Base-by-base conservation (phyloP, 2,797 vertebrate genomes). In the Scomberomorus guttatus region DNA sequence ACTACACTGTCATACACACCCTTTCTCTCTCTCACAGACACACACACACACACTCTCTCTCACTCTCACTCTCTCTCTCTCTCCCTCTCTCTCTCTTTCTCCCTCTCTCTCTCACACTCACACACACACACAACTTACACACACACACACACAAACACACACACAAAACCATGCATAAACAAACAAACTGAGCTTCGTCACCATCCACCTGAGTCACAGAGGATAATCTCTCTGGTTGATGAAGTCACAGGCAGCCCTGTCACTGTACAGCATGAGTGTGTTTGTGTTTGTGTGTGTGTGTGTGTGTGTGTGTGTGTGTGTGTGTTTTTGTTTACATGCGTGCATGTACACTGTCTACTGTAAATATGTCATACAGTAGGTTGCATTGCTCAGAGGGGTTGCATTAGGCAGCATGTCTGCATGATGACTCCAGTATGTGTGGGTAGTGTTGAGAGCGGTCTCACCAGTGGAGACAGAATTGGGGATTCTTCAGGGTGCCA, bases 171-270 rank as follows among this genome's bases (percentile, higher is more conserved):
- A 58, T 70, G 76, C 82, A 81, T 52, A 88, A 80, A 83, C 77
- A 89, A 87, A 89, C 84, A 91, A 85, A 85, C 82, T 12, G 24
- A 79, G 90, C 83, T 83, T 89, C 57, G 79, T 90, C 91, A 92
- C 87, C 90, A 86, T 87, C 80, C 87, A 94, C 91, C 92, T 93
- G 91, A 94, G 90, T 93, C 92, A 94, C 87, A 54, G 81, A 79
- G 79, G 86, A 92, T 93, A 90, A 93, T 92, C 86, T 89, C 89
- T 86, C 72, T 52, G 56, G 78, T 92, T 87, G 89, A 93, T 93
- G 87, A 94, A 92, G 89, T 93, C 88, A 93, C 81, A 82, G 81
- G 77, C 85, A 83, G 75, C 80, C 68, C 83, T 72, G 78, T 89
- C 89, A 74, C 89, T 84, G 72, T 83, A 82, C 81, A 18, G 77